These are phyloP conservation scores for Encarsia formosa DNA, from an alignment of 2,888 invertebrate genomes.

Conservation along the genomic window DNA sequence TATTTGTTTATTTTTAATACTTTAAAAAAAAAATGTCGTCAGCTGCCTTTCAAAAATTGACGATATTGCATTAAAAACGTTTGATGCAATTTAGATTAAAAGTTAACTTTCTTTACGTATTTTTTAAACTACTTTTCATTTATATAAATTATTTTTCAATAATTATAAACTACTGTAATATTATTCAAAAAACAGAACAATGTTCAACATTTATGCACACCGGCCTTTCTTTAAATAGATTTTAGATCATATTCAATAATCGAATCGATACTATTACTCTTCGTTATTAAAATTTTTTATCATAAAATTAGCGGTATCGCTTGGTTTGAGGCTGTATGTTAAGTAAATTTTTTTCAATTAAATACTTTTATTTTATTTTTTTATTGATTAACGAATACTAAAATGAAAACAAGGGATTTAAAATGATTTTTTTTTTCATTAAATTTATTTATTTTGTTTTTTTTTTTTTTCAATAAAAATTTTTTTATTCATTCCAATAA, in stretches of 20 bases:
- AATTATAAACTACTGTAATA: constrained; percentile 36
- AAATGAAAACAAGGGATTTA: no score
- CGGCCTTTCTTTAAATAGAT: background rate
- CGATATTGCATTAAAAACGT: constrained; percentile 13
- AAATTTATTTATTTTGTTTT: no score
- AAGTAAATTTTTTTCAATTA: no score
- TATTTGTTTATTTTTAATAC: background rate
- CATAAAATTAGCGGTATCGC: constrained; percentile 10
- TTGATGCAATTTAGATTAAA: constrained; percentile 15
- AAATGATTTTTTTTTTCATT: no score
- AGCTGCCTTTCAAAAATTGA: constrained; percentile 17
- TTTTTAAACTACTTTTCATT: background rate
- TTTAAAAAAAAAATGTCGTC: constrained; percentile 4
- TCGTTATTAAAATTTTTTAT: background rate
- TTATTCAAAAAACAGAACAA: constrained; percentile 42
- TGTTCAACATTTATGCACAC: constrained; percentile 32
- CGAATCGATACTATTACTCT: constrained; percentile 3
- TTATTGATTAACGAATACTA: no score
- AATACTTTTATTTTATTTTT: no score
- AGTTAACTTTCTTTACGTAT: constrained; percentile 11
- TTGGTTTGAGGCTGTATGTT: no score
- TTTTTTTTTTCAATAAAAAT: no score
- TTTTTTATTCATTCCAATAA: no score
- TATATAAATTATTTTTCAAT: constrained; percentile 1
- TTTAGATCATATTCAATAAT: constrained; percentile 2